These are phyloP conservation scores for Nudaria mundana DNA, from an alignment of 2,888 invertebrate species.

Conservation along the genomic window DNA sequence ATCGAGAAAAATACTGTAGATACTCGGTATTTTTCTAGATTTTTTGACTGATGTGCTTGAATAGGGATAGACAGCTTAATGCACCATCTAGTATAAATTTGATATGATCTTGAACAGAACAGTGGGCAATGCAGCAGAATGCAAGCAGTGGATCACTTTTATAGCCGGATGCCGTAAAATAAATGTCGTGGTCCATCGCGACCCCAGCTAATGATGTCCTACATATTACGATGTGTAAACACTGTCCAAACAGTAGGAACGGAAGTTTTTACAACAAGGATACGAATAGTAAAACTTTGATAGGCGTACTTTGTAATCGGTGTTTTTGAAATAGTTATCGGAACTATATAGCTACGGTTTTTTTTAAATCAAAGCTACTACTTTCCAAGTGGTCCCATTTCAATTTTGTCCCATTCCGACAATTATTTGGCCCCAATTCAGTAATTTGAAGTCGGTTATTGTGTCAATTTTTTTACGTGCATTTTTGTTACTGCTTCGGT, in stretches of 20 bases:
- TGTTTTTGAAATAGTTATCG: too few species aligned
- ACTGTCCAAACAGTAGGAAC: constrained; percentile 31
- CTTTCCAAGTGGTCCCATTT: too few species aligned
- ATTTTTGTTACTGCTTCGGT: too few species aligned
- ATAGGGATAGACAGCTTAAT: not conserved
- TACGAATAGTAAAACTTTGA: not conserved
- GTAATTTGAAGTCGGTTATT: too few species aligned
- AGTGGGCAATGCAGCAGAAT: constrained; percentile 69
- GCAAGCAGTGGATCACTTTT: constrained; percentile 80
- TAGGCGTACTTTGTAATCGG: not conserved
- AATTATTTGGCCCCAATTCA: too few species aligned
- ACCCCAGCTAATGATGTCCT: constrained; percentile 72
- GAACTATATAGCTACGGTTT: too few species aligned
- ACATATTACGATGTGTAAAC: constrained; percentile 49
- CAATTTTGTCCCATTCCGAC: too few species aligned
- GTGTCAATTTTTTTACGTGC: too few species aligned
- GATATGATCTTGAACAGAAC: constrained; percentile 23
- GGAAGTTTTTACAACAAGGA: constrained; percentile 16
- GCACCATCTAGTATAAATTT: constrained; percentile 37
- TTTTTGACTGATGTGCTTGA: too few species aligned
- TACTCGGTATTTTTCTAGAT: too few species aligned
- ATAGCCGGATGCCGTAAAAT: constrained; percentile 81
- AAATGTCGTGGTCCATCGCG: constrained; percentile 78
- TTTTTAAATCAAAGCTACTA: too few species aligned
- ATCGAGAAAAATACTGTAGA: too few species aligned